Evolutionary conservation across 2,888 invertebrate genomes (phyloP).

Genomic region (Lomographa bimaculata): DNA sequence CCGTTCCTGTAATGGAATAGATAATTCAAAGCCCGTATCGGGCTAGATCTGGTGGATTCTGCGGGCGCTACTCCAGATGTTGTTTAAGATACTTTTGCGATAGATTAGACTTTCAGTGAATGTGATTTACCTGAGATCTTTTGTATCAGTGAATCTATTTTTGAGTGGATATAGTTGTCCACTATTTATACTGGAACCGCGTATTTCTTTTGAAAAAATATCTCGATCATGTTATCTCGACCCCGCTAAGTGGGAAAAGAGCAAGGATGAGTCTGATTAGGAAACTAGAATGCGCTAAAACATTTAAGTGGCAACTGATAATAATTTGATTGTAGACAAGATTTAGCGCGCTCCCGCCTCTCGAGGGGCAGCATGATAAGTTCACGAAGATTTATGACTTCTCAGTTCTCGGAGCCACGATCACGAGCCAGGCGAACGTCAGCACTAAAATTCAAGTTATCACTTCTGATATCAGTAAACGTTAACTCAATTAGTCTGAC

Average conservation of each 20-base stretch:
- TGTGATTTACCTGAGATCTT: slow-evolving; percentile 2
- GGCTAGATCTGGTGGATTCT: slow-evolving; percentile 13
- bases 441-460: slow-evolving; percentile 30
- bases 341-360: slow-evolving; percentile 3
- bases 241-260: too few relatives aligned
- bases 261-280: too few relatives aligned
- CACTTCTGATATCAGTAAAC: slow-evolving; percentile 35
- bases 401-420: slow-evolving; percentile 8
- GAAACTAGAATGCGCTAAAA: too few relatives aligned
- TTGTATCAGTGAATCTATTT: slow-evolving; percentile 11
- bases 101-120: slow-evolving; percentile 7
- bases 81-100: slow-evolving; percentile 2
- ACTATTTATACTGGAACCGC: too few relatives aligned
- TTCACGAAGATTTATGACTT: slow-evolving; percentile 33
- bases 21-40: slow-evolving; percentile 45
- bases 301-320: slow-evolving; percentile 32
- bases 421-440: slow-evolving; percentile 1
- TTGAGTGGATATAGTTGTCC: too few relatives aligned
- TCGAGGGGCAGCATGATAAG: slow-evolving; percentile 23
- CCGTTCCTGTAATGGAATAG: slow-evolving; percentile 46
- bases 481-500: slow-evolving; percentile 37
- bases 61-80: not conserved
- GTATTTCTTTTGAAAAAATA: too few relatives aligned
- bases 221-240: too few relatives aligned
- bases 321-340: slow-evolving; percentile 31